Base-by-base conservation (phyloP, 2,888 invertebrate species). In the Mythimna pallens region DNA sequence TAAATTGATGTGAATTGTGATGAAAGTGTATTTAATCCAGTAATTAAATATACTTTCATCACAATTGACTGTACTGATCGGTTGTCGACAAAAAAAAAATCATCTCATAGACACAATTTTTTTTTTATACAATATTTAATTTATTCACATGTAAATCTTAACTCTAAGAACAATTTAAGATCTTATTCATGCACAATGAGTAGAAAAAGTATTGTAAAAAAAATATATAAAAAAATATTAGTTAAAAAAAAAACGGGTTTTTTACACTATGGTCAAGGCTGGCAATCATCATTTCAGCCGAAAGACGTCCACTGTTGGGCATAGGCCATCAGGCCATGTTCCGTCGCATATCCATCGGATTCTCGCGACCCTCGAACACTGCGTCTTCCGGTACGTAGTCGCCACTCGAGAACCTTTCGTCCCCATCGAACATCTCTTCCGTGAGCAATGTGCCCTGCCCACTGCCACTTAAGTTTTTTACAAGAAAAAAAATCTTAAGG, bases 181-280 rank as follows among this genome's bases (percentile, higher is more conserved):
- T 67, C 34, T 70, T 78, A 59, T 62, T 63, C 64, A 62, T 78
- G 85, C 85, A 84, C 85, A 82, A 84, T 80, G 70, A 65, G 50
- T 76, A 83, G 69, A n/a, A 22, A 74, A 72, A 66, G 30, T 82
- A 73, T 66, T 75, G 73, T 82, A 70, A 62, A 72, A 69, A 55
- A 25, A 73, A 50, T 20, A 3, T 40, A 66, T n/a, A 55, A 64
- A 54, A 67, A 36, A 66, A 52, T 69, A 63, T 70, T 75, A 64
- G 65, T 79, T 79, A 65, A 69, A 62, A 61, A 20, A 47, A 47
- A 47, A 7, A 17, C 1, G 14, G 10, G 14, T 52, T 25, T 57
- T 73, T 22, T 54, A 77, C 66, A 65, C 59, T 7, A 36, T 81
- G 47, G 57, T 0, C 7, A 17, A 58, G 12, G 20, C 17, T 59